phyloP scores from a whole-genome alignment of 2,113 vertebrate genomes.

The Eulemur rufifrons region DNA sequence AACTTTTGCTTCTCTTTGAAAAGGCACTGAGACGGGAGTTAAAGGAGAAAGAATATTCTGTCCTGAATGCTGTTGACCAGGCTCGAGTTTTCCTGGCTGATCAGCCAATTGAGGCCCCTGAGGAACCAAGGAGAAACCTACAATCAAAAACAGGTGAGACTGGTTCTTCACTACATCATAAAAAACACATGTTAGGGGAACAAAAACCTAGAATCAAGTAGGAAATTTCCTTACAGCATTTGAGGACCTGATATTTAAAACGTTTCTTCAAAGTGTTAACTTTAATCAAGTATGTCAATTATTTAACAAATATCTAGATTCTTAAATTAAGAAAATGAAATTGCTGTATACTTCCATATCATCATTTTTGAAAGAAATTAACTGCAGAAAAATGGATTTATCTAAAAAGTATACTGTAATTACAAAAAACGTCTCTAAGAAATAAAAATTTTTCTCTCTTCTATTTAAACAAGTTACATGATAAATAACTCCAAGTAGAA shows the following conservation, averaged over 20 bases:
- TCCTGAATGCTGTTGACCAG: constrained; percentile 93
- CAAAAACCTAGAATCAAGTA: neutral
- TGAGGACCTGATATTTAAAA: neutral
- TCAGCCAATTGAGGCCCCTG: constrained; percentile 96
- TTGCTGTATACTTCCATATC: neutral
- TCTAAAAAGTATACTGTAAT: neutral
- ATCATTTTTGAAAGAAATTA: neutral
- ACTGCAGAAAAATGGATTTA: neutral
- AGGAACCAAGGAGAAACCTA: constrained; percentile 93
- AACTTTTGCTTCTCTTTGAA: constrained; percentile 67
- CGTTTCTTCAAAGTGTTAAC: neutral
- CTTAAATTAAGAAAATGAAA: constrained; percentile 34
- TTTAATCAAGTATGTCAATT: neutral
- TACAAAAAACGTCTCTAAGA: neutral
- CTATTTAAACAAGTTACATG: neutral
- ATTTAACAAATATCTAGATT: neutral
- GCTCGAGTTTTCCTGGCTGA: constrained; percentile 96
- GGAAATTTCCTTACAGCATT: neutral
- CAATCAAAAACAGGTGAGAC: constrained; percentile 92
- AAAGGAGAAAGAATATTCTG: constrained; percentile 92
- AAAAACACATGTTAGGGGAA: neutral
- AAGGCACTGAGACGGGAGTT: constrained; percentile 92
- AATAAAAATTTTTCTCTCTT: neutral
- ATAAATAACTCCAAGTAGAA: neutral
- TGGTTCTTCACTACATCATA: neutral